These are phyloP conservation scores for Cataglyphis livida DNA, from an alignment of 2,888 invertebrate genomes.

Conservation along the genomic window DNA sequence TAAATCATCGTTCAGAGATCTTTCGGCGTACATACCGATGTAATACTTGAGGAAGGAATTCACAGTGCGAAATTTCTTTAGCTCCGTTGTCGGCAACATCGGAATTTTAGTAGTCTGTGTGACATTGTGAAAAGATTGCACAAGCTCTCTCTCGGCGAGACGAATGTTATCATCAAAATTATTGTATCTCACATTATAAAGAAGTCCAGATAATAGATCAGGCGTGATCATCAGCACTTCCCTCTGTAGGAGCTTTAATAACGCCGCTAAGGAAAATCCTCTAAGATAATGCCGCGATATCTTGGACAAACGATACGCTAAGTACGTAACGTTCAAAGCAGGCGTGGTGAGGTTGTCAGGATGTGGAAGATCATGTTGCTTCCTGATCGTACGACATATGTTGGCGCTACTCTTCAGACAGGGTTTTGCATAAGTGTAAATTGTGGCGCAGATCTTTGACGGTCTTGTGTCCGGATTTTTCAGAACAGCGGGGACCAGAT, in stretches of 20 bases:
- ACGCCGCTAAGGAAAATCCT: slow-evolving; percentile 29
- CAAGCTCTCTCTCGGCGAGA: slow-evolving; percentile 66
- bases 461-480: slow-evolving; percentile 64
- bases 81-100: slow-evolving; percentile 4
- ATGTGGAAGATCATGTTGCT: slow-evolving; percentile 26
- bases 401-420: slow-evolving; percentile 57
- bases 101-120: not conserved
- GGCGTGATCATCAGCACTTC: slow-evolving; percentile 35
- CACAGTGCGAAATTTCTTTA: slow-evolving; percentile 40
- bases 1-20: not conserved
- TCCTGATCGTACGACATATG: slow-evolving; percentile 37
- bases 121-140: slow-evolving; percentile 12
- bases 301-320: slow-evolving; percentile 19
- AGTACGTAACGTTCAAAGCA: slow-evolving; percentile 3
- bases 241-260: not conserved
- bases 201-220: slow-evolving; percentile 17
- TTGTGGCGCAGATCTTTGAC: slow-evolving; percentile 67
- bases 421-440: slow-evolving; percentile 58
- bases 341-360: slow-evolving; percentile 17
- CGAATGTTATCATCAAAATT: slow-evolving; percentile 68
- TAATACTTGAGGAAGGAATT: slow-evolving; percentile 62
- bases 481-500: slow-evolving; percentile 70
- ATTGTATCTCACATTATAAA: slow-evolving; percentile 27
- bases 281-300: slow-evolving; percentile 13
- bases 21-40: slow-evolving; percentile 25